phyloP scores from a whole-genome alignment of 1,140 invertebrate genomes.

The Scylla paramamosain region DNA sequence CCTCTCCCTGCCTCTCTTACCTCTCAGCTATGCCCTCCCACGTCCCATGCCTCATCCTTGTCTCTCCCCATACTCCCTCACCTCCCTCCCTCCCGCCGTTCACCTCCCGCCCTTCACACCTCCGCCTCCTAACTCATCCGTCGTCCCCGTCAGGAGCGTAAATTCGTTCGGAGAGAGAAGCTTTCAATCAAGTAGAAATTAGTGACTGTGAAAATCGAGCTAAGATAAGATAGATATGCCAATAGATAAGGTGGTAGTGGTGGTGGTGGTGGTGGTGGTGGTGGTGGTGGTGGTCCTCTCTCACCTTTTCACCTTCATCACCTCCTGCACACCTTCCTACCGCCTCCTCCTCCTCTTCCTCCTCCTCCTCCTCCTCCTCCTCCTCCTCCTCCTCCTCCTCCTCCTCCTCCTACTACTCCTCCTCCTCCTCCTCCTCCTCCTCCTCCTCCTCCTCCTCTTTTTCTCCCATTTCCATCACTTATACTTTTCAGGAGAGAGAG shows the following conservation, averaged over 20 bases:
- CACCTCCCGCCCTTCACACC: background rate
- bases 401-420: background rate
- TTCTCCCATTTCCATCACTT: background rate
- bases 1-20: background rate
- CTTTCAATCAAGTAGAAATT: conserved; percentile 47
- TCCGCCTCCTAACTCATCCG: background rate
- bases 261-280: background rate
- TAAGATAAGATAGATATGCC: background rate
- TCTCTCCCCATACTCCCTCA: background rate
- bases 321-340: background rate
- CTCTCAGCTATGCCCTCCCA: background rate
- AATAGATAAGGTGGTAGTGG: background rate
- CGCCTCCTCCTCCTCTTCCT: background rate
- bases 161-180: background rate
- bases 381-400: conserved; percentile 28
- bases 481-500: too few species aligned
- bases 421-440: background rate
- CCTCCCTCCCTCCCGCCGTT: background rate
- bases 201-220: conserved; percentile 32
- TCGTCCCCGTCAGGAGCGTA: background rate
- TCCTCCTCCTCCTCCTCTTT: background rate
- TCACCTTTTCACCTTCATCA: background rate
- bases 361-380: background rate
- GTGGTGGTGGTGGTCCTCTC: background rate
- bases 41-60: background rate